These are phyloP conservation scores for Lymantria monacha DNA, from an alignment of 2,888 invertebrate species.

Conservation along the genomic window DNA sequence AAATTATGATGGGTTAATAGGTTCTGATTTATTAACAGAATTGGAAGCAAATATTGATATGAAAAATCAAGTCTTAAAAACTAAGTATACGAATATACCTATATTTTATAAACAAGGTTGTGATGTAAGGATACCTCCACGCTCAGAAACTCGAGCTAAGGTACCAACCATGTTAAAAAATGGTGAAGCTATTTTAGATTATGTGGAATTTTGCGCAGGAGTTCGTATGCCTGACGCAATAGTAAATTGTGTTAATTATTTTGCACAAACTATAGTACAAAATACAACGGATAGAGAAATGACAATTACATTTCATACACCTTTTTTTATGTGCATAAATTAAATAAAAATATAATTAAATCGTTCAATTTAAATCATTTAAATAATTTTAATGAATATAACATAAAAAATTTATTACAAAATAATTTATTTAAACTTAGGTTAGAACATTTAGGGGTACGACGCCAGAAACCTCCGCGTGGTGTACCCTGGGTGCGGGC, in stretches of 20 bases:
- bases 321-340: not conserved
- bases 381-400: not conserved
- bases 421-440: not conserved
- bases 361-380: not conserved
- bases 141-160: not conserved
- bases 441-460: no score
- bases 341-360: not conserved
- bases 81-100: not conserved
- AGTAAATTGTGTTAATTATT: not conserved
- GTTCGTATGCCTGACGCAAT: not conserved
- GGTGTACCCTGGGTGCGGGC: no score
- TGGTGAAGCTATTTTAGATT: not conserved
- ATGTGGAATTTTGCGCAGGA: not conserved
- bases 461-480: no score
- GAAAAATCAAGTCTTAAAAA: not conserved
- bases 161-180: not conserved
- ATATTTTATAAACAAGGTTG: not conserved
- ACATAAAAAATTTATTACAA: not conserved
- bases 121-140: not conserved
- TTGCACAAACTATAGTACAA: not conserved
- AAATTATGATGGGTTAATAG: constrained; percentile 1
- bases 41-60: not conserved
- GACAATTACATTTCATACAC: not conserved
- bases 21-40: not conserved
- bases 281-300: not conserved